These are phyloP conservation scores for Rhabdophis nuchalis DNA, from an alignment of 2,797 vertebrate genomes.

Conservation along the genomic window DNA sequence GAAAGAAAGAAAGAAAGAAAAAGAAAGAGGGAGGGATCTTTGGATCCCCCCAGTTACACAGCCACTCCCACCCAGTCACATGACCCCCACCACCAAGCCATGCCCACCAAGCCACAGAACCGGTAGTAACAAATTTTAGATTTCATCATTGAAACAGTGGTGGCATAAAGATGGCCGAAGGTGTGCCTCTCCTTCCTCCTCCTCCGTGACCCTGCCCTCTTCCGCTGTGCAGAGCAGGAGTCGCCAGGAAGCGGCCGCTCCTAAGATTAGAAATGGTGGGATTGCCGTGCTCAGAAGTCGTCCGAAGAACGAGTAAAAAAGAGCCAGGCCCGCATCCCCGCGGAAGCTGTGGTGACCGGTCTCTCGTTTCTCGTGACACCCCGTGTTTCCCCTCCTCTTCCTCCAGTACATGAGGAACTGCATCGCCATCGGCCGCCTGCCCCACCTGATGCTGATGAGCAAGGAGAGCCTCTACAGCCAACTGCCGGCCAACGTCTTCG, in stretches of 20 bases:
- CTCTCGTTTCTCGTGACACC: no score
- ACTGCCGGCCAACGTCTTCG: conserved; percentile 74
- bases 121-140: no score
- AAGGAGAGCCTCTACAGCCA: conserved; percentile 80
- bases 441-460: conserved; percentile 80
- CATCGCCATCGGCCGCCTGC: conserved; percentile 74
- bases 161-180: neutral
- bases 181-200: neutral
- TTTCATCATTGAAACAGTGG: no score
- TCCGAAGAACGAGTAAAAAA: accelerated
- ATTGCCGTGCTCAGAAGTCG: neutral
- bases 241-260: neutral
- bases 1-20: no score
- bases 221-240: neutral
- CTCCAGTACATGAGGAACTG: conserved; percentile 69
- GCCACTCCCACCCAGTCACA: no score
- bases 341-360: accelerated
- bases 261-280: no score
- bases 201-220: neutral
- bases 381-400: no score
- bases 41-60: no score
- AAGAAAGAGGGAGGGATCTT: no score
- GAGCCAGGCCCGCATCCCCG: neutral
- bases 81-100: no score
- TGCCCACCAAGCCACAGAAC: no score